Percentiles rank a stretch among this genome's conserved stretches.
phyloP scores from a whole-genome alignment of 2,113 vertebrate genomes.

The Austrofundulus limnaeus region DNA sequence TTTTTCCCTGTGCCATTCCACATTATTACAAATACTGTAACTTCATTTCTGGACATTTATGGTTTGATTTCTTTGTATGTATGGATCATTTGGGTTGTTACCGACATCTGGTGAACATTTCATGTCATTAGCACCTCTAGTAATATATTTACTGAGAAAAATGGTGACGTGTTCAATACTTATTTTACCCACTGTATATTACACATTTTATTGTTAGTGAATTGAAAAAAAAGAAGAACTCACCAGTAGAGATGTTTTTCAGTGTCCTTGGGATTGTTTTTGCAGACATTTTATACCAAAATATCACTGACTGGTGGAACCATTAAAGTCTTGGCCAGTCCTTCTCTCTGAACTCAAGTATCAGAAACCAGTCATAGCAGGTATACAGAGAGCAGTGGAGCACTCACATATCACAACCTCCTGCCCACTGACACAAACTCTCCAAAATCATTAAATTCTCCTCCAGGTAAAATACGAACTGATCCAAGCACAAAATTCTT shows the following conservation, averaged over 20 bases:
- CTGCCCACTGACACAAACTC: background rate
- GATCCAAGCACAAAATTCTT: background rate
- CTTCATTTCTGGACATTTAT: too few relatives aligned
- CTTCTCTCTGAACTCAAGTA: constrained; percentile 42
- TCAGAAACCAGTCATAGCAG: constrained; percentile 52
- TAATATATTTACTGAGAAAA: too few relatives aligned
- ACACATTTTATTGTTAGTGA: too few relatives aligned
- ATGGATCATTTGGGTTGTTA: too few relatives aligned
- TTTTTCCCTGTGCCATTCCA: too few relatives aligned
- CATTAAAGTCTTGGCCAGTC: constrained; percentile 52
- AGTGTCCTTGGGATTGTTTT: background rate
- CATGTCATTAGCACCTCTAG: too few relatives aligned
- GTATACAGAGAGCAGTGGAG: constrained; percentile 2
- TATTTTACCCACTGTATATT: too few relatives aligned
- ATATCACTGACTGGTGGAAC: constrained; percentile 44
- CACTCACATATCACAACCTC: constrained; percentile 10
- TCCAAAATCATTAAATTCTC: background rate
- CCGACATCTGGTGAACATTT: too few relatives aligned
- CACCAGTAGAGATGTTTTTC: constrained; percentile 9
- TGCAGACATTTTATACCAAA: constrained; percentile 17
- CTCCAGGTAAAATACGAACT: background rate
- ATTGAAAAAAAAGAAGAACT: background rate
- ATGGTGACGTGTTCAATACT: too few relatives aligned
- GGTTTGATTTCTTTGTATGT: too few relatives aligned
- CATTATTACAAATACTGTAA: too few relatives aligned